phyloP scores from a whole-genome alignment of 37 sponge, comb jelly and placozoan genomes.

The Geodia barretti region DNA sequence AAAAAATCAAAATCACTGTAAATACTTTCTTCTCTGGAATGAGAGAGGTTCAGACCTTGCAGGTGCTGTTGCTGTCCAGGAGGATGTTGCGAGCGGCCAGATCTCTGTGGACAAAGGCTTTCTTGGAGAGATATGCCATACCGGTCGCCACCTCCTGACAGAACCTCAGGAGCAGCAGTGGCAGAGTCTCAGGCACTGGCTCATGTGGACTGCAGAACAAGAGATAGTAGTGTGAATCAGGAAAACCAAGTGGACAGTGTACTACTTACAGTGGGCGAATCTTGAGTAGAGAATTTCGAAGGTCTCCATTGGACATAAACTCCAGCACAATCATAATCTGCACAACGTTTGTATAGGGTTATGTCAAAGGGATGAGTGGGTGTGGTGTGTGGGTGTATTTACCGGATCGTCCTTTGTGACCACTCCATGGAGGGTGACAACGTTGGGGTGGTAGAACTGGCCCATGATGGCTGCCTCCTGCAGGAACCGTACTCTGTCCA shows the following conservation, averaged over 20 bases:
- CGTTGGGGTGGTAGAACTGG: constrained; percentile 70
- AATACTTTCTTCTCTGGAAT: background rate
- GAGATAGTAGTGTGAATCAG: too few relatives aligned
- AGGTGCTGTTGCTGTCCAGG: constrained; percentile 15
- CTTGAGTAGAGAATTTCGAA: constrained; percentile 37
- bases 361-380: too few relatives aligned
- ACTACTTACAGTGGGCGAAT: constrained; percentile 35
- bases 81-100: constrained; percentile 45
- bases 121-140: constrained; percentile 38
- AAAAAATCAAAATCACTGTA: background rate
- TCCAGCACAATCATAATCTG: constrained; percentile 73
- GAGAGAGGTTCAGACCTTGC: constrained; percentile 15
- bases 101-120: constrained; percentile 51
- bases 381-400: constrained; percentile 3
- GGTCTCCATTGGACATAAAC: constrained; percentile 60
- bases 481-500: constrained; percentile 57
- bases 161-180: constrained; percentile 1
- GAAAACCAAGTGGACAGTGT: too few relatives aligned
- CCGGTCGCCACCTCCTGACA: constrained; percentile 34
- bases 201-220: background rate
- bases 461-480: constrained; percentile 83
- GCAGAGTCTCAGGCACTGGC: background rate
- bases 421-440: constrained; percentile 66
- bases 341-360: background rate
- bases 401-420: constrained; percentile 54